Evolutionary conservation across 1,140 invertebrate genomes (phyloP), one percentile per base, ranked within the genome.

Genomic region (Ridgeia piscesae): DNA sequence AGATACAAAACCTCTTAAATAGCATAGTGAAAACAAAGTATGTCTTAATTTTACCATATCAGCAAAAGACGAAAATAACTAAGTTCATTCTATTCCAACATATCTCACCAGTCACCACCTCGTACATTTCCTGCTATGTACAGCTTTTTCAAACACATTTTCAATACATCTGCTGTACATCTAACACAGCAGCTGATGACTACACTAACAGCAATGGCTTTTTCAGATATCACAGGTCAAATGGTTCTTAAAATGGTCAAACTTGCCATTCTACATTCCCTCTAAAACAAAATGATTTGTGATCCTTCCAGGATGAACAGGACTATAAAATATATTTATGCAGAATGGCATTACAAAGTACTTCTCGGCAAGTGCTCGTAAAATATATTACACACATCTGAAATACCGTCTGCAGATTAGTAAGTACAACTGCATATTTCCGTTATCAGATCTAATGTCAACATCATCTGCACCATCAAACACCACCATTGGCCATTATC

Each of bases 301-400:
- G 58, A 77, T 77, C 27, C 27, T 77, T 2, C 58, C 11, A 27
- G 2, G 58, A 21, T 77, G 58, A 77, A 77, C 58, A 77, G 1
- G 58, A 77, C 58, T 77, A 77, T 27, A 77, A 77, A 77, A 77
- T 77, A 77, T 21, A 77, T 77, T 77, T 77, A 77, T 77, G 27
- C 58, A 77, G 58, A 21, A 77, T 27, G 58, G 58, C 58, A 77
- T 77, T 77, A 77, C 58, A 77, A 77, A 31, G 27, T 77, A 31
- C 17, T 77, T 77, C 58, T 31, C 17, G 58, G 27, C 27, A 21
- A 21, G 4, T 77, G 58, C 27, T 27, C 2, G 58, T 77, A 77
- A 77, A 77, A 77, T 77, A 77, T 77, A 77, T 77, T 77, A 77
- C 58, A 77, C 58, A 77, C 58, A 77, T 77, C 58, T 77, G 27